These are phyloP conservation scores for Felis catus DNA, from an alignment of 2,113 vertebrate species.

Conservation along the genomic window DNA sequence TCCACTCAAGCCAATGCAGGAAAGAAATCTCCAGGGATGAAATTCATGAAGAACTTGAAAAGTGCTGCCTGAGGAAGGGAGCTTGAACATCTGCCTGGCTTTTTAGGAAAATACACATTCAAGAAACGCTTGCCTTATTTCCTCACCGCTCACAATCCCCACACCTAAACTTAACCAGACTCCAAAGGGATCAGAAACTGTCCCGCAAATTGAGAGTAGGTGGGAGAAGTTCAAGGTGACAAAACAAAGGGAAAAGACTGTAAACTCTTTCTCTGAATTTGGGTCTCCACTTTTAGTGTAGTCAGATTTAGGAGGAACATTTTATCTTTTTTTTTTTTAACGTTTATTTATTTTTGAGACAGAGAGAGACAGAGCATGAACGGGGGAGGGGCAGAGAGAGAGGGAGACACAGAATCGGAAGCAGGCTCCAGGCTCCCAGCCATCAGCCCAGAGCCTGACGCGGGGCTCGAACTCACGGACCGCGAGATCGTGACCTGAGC, in stretches of 20 bases:
- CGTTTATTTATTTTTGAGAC: no score
- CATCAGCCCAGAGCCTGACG: no score
- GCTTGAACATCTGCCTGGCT: no score
- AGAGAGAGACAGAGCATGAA: no score
- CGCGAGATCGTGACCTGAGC: no score
- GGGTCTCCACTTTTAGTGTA: background rate
- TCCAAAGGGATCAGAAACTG: background rate
- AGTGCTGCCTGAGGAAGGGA: background rate
- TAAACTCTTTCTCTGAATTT: background rate
- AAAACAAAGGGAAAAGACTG: background rate
- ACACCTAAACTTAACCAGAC: background rate
- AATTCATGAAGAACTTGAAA: background rate
- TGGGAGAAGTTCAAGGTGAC: background rate
- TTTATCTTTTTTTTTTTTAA: background rate
- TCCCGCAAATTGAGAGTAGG: background rate
- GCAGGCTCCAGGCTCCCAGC: no score
- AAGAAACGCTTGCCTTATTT: background rate
- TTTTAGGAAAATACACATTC: background rate
- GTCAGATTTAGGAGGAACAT: background rate
- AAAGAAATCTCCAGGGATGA: background rate
- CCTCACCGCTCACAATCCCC: background rate
- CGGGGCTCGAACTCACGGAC: no score
- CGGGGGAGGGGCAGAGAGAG: no score
- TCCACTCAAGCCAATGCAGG: background rate
- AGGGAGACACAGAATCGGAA: no score